Evolutionary conservation across 2,888 invertebrate genomes (phyloP), one percentile per base, ranked within the genome.

Genomic region (Oligia strigilis): DNA sequence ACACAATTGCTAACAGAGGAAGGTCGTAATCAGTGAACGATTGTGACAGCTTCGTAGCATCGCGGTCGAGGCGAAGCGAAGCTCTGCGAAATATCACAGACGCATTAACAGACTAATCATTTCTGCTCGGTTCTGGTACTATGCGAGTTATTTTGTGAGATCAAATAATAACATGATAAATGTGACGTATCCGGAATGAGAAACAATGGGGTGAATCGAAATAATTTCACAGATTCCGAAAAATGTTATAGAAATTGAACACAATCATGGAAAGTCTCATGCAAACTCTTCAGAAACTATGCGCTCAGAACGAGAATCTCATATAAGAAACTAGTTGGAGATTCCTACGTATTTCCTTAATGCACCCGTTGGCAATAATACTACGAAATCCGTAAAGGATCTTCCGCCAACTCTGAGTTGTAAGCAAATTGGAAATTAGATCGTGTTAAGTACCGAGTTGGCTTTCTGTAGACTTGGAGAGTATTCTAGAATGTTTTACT

Each of bases 1-100:
- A 91, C 88, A 91, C 93, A 93, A 93, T 93, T 92, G 92, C 90
- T 90, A 93, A 93, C 93, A 91, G 90, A 92, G 93, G 92, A 93
- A 94, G 93, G 92, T 90, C 90, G 93, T 93, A 94, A 94, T 95
- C 94, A 95, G 91, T 92, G 91, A 91, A 84, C 92, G 93, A 94
- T 93, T 94, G 93, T 94, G 92, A 92, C 92, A 89, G 90, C 86
- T 86, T 86, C 86, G 88, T 72, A 70, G 79, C 77, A 71, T 75
- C 78, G 84, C 82, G 91, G 90, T 91, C 65, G 78, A 19, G 40
- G 62, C 46, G 60, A 58, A 40, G 46, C 88, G 55, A 88, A 60
- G 90, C 90, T 86, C 86, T 78, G 79, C 66, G 86, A 88, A 91
- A 90, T 91, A 90, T 91, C 89, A 88, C 83, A 86, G 83, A 80